phyloP scores from a whole-genome alignment of 2,888 invertebrate genomes.

The Spodoptera exigua region DNA sequence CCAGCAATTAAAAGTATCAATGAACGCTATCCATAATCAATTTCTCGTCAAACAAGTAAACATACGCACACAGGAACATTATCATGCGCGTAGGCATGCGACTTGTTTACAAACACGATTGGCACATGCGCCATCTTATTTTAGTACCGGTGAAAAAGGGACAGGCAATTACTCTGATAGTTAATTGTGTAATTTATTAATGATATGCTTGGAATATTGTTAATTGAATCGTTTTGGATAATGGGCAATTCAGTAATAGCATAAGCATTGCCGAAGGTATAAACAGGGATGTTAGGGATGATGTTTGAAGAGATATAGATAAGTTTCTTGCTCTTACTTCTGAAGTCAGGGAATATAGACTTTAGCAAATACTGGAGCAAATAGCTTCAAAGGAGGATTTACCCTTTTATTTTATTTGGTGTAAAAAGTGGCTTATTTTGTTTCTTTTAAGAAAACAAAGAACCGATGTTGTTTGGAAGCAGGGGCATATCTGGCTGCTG shows the following conservation, averaged over 20 bases:
- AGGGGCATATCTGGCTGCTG: no score
- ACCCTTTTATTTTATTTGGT: no score
- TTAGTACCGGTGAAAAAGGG: slow-evolving; percentile 22
- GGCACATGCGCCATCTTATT: slow-evolving; percentile 46
- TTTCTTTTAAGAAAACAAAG: no score
- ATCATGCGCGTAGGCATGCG: slow-evolving; percentile 39
- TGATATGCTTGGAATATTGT: slow-evolving; percentile 9
- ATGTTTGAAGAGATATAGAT: no score
- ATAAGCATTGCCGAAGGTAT: no score
- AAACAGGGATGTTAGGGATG: no score
- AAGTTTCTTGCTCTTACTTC: no score
- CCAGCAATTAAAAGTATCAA: not conserved
- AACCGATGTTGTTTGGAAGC: no score
- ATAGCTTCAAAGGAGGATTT: no score
- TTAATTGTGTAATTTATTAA: slow-evolving; percentile 32
- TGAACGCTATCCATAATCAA: not conserved
- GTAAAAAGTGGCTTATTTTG: no score
- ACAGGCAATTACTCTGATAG: slow-evolving; percentile 17
- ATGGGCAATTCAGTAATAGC: not conserved
- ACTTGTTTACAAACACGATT: slow-evolving; percentile 42
- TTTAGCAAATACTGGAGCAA: no score
- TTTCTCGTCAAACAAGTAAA: slow-evolving; percentile 17
- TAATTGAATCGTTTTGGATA: slow-evolving; percentile 15
- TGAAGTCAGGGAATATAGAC: no score
- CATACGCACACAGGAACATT: slow-evolving; percentile 25